Base-by-base conservation (phyloP, 2,113 vertebrate genomes). In the Talpa occidentalis region DNA sequence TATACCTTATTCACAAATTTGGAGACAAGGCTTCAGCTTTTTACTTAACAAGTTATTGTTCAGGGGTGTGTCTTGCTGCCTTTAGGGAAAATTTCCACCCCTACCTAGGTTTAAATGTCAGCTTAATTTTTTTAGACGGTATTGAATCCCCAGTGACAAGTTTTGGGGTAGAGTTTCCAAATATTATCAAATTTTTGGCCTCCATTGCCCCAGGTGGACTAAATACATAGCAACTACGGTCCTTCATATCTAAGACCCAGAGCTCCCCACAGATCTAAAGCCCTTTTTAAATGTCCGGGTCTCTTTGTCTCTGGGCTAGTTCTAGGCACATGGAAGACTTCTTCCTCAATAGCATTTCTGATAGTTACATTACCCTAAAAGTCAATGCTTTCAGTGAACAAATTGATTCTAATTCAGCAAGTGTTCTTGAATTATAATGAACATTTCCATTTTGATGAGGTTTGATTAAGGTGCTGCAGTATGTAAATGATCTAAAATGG, bases 391-490 rank as follows among this genome's bases (percentile, higher is more conserved):
- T 73, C n/a, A 47, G 56, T 1, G 72, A 91, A 94, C 56, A 73
- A 40, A 44, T 30, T 44, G 28, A 47, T 47, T 28, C 64, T 30
- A 26, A 30, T 67, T 73, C 56, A 70, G 91, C 52, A 88, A 86
- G 89, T 17, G 49, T 66, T 92, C 72, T 84, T n/a, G 10, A 84
- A 91, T 62, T 6, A 17, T 40, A 80, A 69, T 1, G 66, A 81
- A 76, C 10, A 70, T 88, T 96, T 94, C 66, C 76, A 93, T 87
- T 82, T 91, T 95, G 83, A 94, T 87, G 88, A 89, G 90, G 67
- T 35, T 76, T 72, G 74, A 32, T 70, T 54, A 26, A 74, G 69
- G 59, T 59, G 62, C 47, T 54, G 66, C 59, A 2, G 49, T 47
- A 28, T 47, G 37, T 74, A 83, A 80, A 81, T 90, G 28, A 83